Conservation (phyloP, 2,888 invertebrate species). For the Aethes cnicana region DNA sequence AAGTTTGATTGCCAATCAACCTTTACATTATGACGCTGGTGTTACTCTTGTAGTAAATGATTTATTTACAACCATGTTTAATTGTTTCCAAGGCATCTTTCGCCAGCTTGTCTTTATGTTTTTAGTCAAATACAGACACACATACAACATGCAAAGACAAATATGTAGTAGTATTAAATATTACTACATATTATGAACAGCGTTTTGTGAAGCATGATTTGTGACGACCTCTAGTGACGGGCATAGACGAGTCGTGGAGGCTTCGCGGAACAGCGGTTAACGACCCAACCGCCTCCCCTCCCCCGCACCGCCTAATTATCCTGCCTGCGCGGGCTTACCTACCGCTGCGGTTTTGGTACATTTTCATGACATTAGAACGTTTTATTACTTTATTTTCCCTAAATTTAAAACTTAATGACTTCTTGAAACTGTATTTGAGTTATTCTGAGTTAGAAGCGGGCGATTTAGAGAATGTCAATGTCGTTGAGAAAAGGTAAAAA, state of each 20-base stretch:
- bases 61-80: conserved; percentile 54
- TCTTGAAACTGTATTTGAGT: not conserved
- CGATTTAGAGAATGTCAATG: not conserved
- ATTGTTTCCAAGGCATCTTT: conserved; percentile 52
- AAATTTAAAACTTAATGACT: conserved; percentile 14
- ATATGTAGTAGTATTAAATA: not conserved
- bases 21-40: conserved; percentile 46
- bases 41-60: conserved; percentile 39
- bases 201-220: not conserved
- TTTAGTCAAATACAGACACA: conserved; percentile 5
- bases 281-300: conserved; percentile 54
- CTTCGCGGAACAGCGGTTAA: conserved; percentile 58
- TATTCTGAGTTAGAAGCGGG: not conserved
- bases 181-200: not conserved
- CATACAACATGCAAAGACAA: not conserved
- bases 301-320: conserved; percentile 57
- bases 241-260: conserved; percentile 50
- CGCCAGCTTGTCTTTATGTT: conserved; percentile 6
- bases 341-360: conserved; percentile 52
- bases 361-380: conserved; percentile 40
- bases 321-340: conserved; percentile 44
- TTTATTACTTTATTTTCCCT: conserved; percentile 20
- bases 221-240: conserved; percentile 33
- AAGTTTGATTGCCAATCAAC: conserved; percentile 58
- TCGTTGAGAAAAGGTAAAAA: not conserved